phyloP scores from a whole-genome alignment of 2,797 vertebrate genomes.

The Coreius guichenoti region DNA sequence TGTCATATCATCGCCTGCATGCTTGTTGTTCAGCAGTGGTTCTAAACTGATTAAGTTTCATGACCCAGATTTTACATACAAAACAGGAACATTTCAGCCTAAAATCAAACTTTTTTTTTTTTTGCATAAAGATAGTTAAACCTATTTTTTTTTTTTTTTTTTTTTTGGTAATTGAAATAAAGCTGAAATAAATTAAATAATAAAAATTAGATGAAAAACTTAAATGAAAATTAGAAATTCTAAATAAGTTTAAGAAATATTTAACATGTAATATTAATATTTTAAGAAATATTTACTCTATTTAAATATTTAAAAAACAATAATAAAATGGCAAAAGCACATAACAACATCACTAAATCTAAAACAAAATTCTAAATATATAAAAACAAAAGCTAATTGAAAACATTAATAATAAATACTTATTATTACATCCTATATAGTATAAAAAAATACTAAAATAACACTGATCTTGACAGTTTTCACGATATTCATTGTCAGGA shows the following conservation, averaged over 20 bases:
- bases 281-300: too few relatives aligned
- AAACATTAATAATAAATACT: background rate
- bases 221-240: background rate
- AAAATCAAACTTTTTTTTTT: background rate
- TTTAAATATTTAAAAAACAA: background rate
- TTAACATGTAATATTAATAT: background rate
- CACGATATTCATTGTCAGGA: background rate
- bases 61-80: background rate
- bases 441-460: too few relatives aligned
- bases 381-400: background rate
- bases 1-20: conserved; percentile 15
- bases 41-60: background rate
- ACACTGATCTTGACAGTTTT: background rate
- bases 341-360: background rate
- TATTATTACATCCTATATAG: too few relatives aligned
- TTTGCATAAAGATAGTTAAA: background rate
- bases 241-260: background rate
- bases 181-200: background rate
- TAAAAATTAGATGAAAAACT: background rate
- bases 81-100: background rate
- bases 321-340: background rate
- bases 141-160: background rate
- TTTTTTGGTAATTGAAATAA: background rate
- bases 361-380: background rate
- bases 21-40: background rate